Evolutionary conservation across 2,113 vertebrate species (phyloP).

Genomic region (Ameiurus melas): DNA sequence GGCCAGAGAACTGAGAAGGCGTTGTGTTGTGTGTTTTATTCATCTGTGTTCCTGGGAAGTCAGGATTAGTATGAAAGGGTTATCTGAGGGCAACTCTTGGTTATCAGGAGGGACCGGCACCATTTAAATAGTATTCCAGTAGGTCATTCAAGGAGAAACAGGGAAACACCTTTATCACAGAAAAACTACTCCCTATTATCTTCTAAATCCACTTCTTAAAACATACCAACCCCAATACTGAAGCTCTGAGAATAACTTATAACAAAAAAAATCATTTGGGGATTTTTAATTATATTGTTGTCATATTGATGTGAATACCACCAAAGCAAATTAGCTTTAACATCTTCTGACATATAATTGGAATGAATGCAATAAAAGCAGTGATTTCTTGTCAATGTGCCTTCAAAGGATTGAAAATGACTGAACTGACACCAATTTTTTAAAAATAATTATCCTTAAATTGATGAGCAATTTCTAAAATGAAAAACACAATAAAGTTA

Average conservation of each 20-base stretch:
- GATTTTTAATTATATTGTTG: not conserved
- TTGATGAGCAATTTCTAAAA: not conserved
- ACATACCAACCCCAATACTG: not conserved
- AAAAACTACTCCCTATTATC: conserved; percentile 21
- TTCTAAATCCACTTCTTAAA: conserved; percentile 32
- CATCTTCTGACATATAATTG: conserved; percentile 16
- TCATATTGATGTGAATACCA: not conserved
- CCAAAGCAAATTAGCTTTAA: conserved; percentile 20
- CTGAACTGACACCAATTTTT: conserved; percentile 7
- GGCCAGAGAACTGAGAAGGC: not conserved
- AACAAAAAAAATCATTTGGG: not conserved
- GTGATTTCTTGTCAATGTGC: not conserved
- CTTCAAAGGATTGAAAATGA: conserved; percentile 10
- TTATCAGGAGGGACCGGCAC: conserved; percentile 41
- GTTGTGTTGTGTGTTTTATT: conserved; percentile 11
- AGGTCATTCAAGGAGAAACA: conserved; percentile 36
- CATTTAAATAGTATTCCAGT: conserved; percentile 19
- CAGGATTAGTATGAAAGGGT: conserved; percentile 45
- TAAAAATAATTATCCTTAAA: conserved; percentile 5
- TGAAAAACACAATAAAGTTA: not conserved
- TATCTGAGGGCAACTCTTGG: conserved; percentile 14
- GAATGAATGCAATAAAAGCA: not conserved
- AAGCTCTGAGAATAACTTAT: conserved; percentile 2
- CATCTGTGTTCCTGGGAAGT: conserved; percentile 33
- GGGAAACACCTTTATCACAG: conserved; percentile 35